phyloP scores from a whole-genome alignment of 1,140 invertebrate genomes.

The Galleria mellonella region DNA sequence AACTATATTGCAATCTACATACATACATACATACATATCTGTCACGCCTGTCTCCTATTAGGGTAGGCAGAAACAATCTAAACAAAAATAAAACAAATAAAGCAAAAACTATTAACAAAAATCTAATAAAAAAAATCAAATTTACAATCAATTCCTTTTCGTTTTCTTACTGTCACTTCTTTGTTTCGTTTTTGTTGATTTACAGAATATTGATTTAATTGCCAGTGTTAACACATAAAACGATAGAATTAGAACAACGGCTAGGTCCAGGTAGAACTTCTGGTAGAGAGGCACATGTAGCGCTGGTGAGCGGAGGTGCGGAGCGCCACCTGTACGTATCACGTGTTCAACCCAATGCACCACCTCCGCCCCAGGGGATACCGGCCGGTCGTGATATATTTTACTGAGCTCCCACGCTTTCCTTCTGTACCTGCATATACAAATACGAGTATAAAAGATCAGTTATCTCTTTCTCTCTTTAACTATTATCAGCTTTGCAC shows the following conservation, averaged over 20 bases:
- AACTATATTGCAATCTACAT: no score
- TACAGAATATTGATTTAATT: neutral
- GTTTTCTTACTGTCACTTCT: neutral
- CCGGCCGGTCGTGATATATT: slow-evolving; percentile 27
- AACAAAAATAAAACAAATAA: no score
- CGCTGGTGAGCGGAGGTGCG: slow-evolving; percentile 31
- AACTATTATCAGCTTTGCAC: neutral
- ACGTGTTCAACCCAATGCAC: slow-evolving; percentile 40
- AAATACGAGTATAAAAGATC: neutral
- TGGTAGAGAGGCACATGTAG: slow-evolving; percentile 30
- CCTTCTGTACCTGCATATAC: slow-evolving; percentile 2
- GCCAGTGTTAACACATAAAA: neutral
- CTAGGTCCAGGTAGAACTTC: slow-evolving; percentile 32
- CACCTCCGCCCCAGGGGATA: slow-evolving; percentile 25
- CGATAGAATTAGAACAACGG: neutral
- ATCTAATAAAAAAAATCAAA: neutral
- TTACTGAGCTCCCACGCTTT: slow-evolving; percentile 14
- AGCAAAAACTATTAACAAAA: neutral
- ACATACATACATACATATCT: no score
- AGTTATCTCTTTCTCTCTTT: neutral
- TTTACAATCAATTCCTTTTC: neutral
- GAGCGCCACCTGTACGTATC: slow-evolving; percentile 30
- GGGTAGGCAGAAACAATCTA: no score
- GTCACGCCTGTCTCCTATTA: no score
- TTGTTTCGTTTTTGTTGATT: neutral